Evolutionary conservation across 2,888 invertebrate species (phyloP).

Genomic region (Leptopilina syphax): DNA sequence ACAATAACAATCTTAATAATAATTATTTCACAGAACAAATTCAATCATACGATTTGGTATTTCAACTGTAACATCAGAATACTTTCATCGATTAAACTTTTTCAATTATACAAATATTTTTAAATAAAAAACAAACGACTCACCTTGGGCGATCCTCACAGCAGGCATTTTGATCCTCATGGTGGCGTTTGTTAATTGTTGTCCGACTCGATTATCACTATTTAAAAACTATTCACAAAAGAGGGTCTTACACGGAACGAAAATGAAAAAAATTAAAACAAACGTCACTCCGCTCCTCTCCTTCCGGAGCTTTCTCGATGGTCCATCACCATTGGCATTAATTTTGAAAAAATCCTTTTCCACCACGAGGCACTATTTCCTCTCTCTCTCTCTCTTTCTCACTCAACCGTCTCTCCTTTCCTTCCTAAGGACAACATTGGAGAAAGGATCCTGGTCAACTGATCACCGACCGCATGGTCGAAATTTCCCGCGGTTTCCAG

Average conservation of each 20-base stretch:
- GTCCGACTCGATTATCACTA: constrained; percentile 23
- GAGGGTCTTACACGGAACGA: constrained; percentile 44
- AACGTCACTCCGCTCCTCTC: constrained; percentile 56
- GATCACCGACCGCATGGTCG: constrained; percentile 54
- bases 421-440: constrained; percentile 42
- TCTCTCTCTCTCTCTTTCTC: constrained; percentile 20
- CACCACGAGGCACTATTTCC: constrained; percentile 17
- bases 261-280: constrained; percentile 35
- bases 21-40: no score
- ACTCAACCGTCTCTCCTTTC: constrained; percentile 32
- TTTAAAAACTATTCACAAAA: constrained; percentile 41
- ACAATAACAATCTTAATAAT: no score
- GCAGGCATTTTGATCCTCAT: constrained; percentile 99
- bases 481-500: constrained; percentile 37
- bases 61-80: no score
- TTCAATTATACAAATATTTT: no score
- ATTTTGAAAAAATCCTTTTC: neutral
- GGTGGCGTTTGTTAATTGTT: constrained; percentile 78
- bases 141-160: constrained; percentile 97
- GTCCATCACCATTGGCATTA: constrained; percentile 17
- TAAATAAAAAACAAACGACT: constrained; percentile 69
- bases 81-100: no score
- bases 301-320: constrained; percentile 42
- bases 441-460: constrained; percentile 52
- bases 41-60: no score